These are phyloP conservation scores for Zele albiditarsus DNA, from an alignment of 2,888 invertebrate genomes.

Conservation along the genomic window DNA sequence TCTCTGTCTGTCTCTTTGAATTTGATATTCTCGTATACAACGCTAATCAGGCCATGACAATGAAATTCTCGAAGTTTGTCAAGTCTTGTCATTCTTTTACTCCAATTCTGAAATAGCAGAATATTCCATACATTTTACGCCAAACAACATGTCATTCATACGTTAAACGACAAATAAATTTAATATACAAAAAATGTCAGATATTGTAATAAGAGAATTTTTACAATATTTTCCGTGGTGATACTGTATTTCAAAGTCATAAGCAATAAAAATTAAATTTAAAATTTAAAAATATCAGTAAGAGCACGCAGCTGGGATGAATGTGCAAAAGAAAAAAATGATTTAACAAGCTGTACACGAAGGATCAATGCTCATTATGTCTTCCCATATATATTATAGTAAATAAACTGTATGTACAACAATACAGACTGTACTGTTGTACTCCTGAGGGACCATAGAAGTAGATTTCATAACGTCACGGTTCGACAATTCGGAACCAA, in stretches of 20 bases:
- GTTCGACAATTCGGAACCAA: constrained; percentile 56
- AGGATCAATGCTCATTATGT: too few species aligned
- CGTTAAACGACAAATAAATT: not conserved
- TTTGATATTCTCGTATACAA: not conserved
- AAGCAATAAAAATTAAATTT: too few species aligned
- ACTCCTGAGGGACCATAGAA: constrained; percentile 53
- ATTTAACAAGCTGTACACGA: too few species aligned
- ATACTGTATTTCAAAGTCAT: too few species aligned
- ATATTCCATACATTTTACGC: not conserved
- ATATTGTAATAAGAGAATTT: too few species aligned
- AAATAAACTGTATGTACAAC: constrained; percentile 6
- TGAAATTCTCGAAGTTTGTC: not conserved
- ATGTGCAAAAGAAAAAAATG: too few species aligned
- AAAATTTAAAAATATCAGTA: too few species aligned
- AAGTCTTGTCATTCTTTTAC: not conserved
- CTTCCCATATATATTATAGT: not conserved
- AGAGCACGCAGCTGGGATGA: too few species aligned
- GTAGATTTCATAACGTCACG: constrained; percentile 56
- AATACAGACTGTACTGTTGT: constrained; percentile 21
- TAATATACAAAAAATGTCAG: not conserved
- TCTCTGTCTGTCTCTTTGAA: not conserved
- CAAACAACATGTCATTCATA: not conserved
- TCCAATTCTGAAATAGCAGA: not conserved
- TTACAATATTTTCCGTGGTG: too few species aligned
- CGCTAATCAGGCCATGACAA: not conserved